Conservation (phyloP, 2,113 vertebrate species). For the Turnix velox region DNA sequence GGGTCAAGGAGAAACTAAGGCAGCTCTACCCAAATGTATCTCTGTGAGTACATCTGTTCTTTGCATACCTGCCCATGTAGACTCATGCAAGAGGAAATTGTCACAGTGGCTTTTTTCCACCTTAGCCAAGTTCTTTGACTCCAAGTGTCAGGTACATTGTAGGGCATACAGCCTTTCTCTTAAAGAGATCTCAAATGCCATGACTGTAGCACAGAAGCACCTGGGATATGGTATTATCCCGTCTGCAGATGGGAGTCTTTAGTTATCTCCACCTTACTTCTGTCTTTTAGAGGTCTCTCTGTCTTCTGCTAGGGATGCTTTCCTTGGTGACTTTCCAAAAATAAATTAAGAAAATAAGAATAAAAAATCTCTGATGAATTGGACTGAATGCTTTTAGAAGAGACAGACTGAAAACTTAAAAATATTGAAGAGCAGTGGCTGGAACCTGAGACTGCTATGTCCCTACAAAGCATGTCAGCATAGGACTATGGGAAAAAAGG, state of each 20-base stretch:
- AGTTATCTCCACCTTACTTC: not conserved
- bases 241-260: not conserved
- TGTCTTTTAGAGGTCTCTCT: not conserved
- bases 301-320: not conserved
- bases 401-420: not conserved
- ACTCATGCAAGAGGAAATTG: not conserved
- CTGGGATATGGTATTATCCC: not conserved
- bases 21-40: not conserved
- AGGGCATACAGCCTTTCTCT: not conserved
- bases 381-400: not conserved
- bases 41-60: not conserved
- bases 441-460: not conserved
- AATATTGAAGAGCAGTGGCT: not conserved
- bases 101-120: not conserved
- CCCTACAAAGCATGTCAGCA: not conserved
- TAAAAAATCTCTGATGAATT: not conserved
- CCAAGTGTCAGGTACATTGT: not conserved
- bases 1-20: not conserved
- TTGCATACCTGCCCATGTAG: not conserved
- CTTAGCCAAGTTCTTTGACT: not conserved
- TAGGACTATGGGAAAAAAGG: not conserved
- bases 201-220: not conserved
- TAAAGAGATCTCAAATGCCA: not conserved
- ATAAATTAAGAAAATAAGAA: not conserved
- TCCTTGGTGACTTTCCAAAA: not conserved